Conservation (phyloP, 2,888 invertebrate genomes). For the Torymus tubicola region DNA sequence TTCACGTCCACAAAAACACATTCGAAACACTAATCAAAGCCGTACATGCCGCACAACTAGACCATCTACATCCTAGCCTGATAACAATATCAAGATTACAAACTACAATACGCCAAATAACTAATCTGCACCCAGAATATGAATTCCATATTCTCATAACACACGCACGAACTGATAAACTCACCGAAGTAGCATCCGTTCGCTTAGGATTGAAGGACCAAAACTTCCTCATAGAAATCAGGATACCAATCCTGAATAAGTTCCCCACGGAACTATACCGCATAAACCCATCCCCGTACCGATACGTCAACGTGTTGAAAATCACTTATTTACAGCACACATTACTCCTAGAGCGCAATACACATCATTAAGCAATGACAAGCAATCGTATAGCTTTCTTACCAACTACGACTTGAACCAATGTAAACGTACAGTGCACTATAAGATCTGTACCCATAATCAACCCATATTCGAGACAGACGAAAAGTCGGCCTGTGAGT, state of each 20-base stretch:
- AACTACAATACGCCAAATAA: background rate
- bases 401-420: background rate
- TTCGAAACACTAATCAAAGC: background rate
- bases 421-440: background rate
- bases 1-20: no score
- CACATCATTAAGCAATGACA: background rate
- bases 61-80: no score
- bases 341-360: background rate
- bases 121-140: background rate
- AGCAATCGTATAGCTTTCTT: background rate
- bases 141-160: constrained; percentile 6
- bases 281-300: background rate
- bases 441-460: background rate
- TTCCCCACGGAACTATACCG: background rate
- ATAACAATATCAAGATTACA: background rate
- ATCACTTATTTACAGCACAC: no score
- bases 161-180: constrained; percentile 11
- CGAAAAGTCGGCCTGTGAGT: background rate
- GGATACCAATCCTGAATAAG: background rate
- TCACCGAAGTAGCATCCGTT: background rate
- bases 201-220: background rate
- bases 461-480: background rate
- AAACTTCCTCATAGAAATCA: background rate
- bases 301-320: no score
- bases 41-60: no score